phyloP scores from a whole-genome alignment of 30 jellyfish, hydroid and myxozoan genomes.

The Turritopsis rubra region DNA sequence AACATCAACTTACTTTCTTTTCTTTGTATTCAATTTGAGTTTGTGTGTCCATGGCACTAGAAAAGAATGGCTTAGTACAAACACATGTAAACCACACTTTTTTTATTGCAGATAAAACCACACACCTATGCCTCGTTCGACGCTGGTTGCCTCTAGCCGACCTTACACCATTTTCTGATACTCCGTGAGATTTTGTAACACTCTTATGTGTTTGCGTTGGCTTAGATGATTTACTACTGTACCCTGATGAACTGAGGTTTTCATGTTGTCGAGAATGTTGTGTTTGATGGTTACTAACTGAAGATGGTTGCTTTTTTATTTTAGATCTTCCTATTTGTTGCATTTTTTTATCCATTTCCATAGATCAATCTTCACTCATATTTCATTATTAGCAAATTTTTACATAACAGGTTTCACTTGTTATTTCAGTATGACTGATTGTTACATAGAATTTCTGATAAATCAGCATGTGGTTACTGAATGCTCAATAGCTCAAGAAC shows the following conservation, averaged over 20 bases:
- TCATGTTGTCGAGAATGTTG: neutral
- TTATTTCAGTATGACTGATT: neutral
- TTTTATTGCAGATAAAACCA: neutral
- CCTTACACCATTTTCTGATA: neutral
- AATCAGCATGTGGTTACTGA: neutral
- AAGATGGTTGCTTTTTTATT: neutral
- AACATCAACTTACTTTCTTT: constrained; percentile 38
- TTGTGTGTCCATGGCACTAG: constrained; percentile 81
- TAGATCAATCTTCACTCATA: neutral
- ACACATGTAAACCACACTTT: neutral
- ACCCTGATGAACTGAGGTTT: neutral
- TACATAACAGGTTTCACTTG: neutral
- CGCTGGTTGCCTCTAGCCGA: neutral
- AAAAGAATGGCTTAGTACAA: neutral
- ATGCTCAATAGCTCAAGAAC: neutral
- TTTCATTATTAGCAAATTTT: neutral
- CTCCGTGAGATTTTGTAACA: neutral
- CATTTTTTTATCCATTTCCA: neutral
- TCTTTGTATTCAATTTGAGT: constrained; percentile 90
- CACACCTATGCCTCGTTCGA: neutral
- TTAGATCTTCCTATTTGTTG: neutral
- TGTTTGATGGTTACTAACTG: neutral
- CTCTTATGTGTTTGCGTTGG: neutral
- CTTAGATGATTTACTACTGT: neutral
- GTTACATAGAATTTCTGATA: neutral